Evolutionary conservation across 1,140 invertebrate species (phyloP).

Genomic region (Aethina tumida): DNA sequence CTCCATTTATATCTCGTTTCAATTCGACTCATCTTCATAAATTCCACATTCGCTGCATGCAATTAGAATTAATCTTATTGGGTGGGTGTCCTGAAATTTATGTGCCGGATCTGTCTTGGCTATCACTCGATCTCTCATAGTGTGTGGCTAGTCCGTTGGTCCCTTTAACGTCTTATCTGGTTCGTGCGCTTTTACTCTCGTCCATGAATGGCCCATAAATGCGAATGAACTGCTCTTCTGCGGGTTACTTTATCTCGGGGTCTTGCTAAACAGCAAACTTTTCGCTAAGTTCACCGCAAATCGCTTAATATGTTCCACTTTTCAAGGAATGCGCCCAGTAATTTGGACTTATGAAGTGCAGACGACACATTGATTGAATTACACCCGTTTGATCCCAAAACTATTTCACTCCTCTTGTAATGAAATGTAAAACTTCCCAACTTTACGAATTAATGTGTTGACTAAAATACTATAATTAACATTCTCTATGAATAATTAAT

Average conservation of each 20-base stretch:
- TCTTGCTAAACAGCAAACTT: constrained; percentile 17
- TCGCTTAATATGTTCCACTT: constrained; percentile 20
- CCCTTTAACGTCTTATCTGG: constrained; percentile 17
- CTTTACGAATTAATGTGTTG: too few species aligned
- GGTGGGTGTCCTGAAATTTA: constrained; percentile 16
- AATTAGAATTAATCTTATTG: constrained; percentile 23
- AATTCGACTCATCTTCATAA: constrained; percentile 17
- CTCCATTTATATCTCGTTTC: constrained; percentile 12
- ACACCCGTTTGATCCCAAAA: too few species aligned
- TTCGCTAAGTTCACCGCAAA: constrained; percentile 18
- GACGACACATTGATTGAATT: constrained; percentile 9
- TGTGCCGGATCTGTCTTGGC: constrained; percentile 10
- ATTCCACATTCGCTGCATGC: constrained; percentile 16
- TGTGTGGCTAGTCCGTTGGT: constrained; percentile 15
- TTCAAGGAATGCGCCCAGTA: constrained; percentile 11
- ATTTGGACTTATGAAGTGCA: constrained; percentile 13
- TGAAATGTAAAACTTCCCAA: too few species aligned
- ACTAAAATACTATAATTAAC: too few species aligned
- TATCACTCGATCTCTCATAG: constrained; percentile 11
- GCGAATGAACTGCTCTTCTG: constrained; percentile 21
- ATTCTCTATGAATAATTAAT: too few species aligned
- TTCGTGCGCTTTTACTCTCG: constrained; percentile 17
- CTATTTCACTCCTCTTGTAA: too few species aligned
- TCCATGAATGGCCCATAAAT: constrained; percentile 19
- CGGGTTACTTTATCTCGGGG: constrained; percentile 17